Evolutionary conservation across 1,140 invertebrate species (phyloP).

Genomic region (Saxidomus purpurata): DNA sequence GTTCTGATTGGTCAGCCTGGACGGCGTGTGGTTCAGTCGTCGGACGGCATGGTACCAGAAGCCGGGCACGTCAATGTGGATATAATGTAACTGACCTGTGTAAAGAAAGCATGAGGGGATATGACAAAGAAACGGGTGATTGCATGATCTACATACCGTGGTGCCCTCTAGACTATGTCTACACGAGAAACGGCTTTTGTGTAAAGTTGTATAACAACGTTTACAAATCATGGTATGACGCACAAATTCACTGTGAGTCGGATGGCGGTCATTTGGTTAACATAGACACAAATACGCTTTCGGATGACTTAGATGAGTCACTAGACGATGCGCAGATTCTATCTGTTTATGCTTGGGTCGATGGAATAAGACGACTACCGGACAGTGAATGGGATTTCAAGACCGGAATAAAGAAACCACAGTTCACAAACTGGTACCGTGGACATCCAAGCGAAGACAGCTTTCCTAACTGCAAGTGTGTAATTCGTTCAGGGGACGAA

Average conservation of each 20-base stretch:
- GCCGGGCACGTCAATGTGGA: neutral
- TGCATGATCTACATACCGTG: slow-evolving; percentile 26
- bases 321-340: neutral
- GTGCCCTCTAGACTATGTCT: slow-evolving; percentile 1
- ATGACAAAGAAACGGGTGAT: neutral
- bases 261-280: neutral
- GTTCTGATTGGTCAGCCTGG: slow-evolving; percentile 27
- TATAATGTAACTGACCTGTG: neutral
- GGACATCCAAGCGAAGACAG: neutral
- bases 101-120: neutral
- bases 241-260: slow-evolving; percentile 4
- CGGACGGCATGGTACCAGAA: neutral
- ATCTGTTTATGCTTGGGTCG: slow-evolving; percentile 6
- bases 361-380: neutral
- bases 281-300: neutral
- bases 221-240: slow-evolving; percentile 22
- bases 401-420: neutral
- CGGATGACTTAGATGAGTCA: neutral
- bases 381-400: neutral
- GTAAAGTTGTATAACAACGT: neutral
- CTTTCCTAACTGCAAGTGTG: neutral
- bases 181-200: slow-evolving; percentile 23
- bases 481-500: neutral
- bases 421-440: neutral
- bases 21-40: neutral